phyloP scores from a whole-genome alignment of 1,140 invertebrate species.

The Diorhabda carinulata region DNA sequence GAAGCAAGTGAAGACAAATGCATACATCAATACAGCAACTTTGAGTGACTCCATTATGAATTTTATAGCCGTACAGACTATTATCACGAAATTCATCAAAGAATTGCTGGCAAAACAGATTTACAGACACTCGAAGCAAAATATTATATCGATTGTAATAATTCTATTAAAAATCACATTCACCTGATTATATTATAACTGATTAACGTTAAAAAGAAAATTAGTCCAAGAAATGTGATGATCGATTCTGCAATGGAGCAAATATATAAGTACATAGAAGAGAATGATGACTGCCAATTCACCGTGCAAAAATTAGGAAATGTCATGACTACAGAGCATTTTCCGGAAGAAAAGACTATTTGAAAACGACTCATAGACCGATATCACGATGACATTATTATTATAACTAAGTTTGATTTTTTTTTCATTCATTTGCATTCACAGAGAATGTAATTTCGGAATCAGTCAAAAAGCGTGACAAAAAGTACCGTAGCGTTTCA shows the following conservation, averaged over 20 bases:
- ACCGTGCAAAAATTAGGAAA: conserved; percentile 17
- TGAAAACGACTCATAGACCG: conserved; percentile 15
- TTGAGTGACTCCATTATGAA: too few species aligned
- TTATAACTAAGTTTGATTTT: conserved; percentile 21
- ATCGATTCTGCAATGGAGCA: conserved; percentile 1
- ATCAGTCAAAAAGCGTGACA: too few species aligned
- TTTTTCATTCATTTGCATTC: too few species aligned
- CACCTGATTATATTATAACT: too few species aligned
- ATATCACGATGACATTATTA: conserved; percentile 27
- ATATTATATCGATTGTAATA: conserved; percentile 1
- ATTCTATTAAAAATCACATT: not conserved
- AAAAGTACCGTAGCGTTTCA: too few species aligned
- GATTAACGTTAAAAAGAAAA: conserved; percentile 4
- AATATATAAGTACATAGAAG: conserved; percentile 13
- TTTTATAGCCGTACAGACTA: too few species aligned
- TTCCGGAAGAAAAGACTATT: conserved; percentile 19
- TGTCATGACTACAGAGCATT: conserved; percentile 10
- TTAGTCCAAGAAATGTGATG: not conserved
- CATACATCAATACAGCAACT: too few species aligned
- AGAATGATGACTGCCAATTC: conserved; percentile 13
- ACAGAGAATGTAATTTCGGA: too few species aligned
- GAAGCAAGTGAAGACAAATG: too few species aligned
- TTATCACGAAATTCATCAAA: too few species aligned
- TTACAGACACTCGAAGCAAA: conserved; percentile 8
- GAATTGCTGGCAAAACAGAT: too few species aligned